Conservation (phyloP, 2,797 vertebrate species). For the Rhinella marina region DNA sequence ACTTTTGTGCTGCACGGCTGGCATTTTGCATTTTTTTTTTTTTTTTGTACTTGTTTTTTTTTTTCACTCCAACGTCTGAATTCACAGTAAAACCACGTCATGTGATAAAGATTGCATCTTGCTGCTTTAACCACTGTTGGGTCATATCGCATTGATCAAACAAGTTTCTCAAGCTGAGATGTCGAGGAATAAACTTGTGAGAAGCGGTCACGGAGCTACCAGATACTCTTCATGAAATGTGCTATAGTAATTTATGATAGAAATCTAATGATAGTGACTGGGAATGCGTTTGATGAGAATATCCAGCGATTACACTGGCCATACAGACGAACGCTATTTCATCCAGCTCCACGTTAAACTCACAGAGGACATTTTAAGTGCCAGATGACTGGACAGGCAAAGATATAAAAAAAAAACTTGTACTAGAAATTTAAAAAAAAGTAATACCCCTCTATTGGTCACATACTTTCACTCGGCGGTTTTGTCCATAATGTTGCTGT, state of each 20-base stretch:
- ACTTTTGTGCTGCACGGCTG: background rate
- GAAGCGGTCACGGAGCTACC: background rate
- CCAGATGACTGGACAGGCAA: too few relatives aligned
- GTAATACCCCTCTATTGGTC: background rate
- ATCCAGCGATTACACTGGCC: too few relatives aligned
- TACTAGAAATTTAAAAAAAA: too few relatives aligned
- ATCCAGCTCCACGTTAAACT: too few relatives aligned
- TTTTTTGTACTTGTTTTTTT: background rate
- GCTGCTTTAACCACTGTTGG: slow-evolving; percentile 18
- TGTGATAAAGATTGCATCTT: background rate
- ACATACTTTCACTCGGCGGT: background rate
- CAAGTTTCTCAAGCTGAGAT: slow-evolving; percentile 25
- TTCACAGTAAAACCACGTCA: background rate
- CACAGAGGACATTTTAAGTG: too few relatives aligned
- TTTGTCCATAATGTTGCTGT: background rate
- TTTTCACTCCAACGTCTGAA: too few relatives aligned
- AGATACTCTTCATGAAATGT: background rate
- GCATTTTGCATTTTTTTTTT: background rate
- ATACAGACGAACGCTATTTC: too few relatives aligned
- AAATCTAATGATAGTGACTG: too few relatives aligned
- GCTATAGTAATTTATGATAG: too few relatives aligned
- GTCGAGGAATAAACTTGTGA: background rate
- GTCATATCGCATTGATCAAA: slow-evolving; percentile 4
- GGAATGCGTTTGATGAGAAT: too few relatives aligned
- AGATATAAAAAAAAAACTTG: too few relatives aligned